phyloP scores from a whole-genome alignment of 2,888 invertebrate species.

The Papilio elwesi region DNA sequence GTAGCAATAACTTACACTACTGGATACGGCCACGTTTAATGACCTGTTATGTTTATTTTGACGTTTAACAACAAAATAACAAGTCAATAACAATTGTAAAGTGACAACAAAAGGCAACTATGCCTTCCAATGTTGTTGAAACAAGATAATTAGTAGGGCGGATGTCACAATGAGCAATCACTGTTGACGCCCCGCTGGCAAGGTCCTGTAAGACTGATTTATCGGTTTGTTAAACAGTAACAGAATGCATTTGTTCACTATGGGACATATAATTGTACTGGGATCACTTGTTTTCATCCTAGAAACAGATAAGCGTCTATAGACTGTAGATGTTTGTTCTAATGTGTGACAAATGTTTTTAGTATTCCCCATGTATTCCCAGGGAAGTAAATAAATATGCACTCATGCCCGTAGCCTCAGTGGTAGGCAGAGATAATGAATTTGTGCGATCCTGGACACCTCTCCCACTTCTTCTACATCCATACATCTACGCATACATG shows the following conservation, averaged over 20 bases:
- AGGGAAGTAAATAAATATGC: too few species aligned
- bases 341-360: conserved; percentile 13
- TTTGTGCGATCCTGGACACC: too few species aligned
- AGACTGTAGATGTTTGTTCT: neutral
- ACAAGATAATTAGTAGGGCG: conserved; percentile 72
- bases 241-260: conserved; percentile 26
- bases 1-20: neutral
- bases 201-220: conserved; percentile 52
- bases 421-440: too few species aligned
- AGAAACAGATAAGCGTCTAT: neutral
- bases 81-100: conserved; percentile 24
- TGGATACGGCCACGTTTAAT: conserved; percentile 40
- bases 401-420: too few species aligned
- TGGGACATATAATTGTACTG: neutral
- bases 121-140: conserved; percentile 61
- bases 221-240: conserved; percentile 48
- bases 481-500: too few species aligned
- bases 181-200: conserved; percentile 60
- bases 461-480: too few species aligned
- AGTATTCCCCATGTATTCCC: neutral
- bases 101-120: conserved; percentile 39
- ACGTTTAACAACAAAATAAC: conserved; percentile 31
- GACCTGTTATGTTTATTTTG: conserved; percentile 50
- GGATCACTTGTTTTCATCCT: neutral
- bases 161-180: conserved; percentile 68